Evolutionary conservation across 2,888 invertebrate genomes (phyloP).

Genomic region (Epicampocera succincta): DNA sequence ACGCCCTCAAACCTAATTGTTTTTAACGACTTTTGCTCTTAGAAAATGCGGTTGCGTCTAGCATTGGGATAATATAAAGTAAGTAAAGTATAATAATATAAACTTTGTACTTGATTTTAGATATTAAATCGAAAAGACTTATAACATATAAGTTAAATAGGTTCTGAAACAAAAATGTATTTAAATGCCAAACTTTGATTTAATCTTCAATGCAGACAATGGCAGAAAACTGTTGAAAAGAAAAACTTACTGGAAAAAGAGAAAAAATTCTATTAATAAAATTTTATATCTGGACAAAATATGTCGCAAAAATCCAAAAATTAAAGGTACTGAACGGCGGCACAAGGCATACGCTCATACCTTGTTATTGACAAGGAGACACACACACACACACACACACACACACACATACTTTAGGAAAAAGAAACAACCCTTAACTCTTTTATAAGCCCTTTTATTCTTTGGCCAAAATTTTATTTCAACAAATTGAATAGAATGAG

Average conservation of each 20-base stretch:
- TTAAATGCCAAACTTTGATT: not conserved
- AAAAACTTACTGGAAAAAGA: slow-evolving; percentile 14
- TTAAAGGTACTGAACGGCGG: slow-evolving; percentile 5
- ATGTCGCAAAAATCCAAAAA: slow-evolving; percentile 45
- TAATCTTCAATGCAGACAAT: slow-evolving; percentile 12
- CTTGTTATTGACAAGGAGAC: slow-evolving; percentile 20
- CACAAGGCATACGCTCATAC: slow-evolving; percentile 2
- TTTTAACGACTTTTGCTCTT: too few relatives aligned
- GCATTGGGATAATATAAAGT: too few relatives aligned
- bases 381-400: not conserved
- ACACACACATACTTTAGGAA: not conserved
- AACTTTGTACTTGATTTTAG: too few relatives aligned
- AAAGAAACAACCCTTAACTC: slow-evolving; percentile 64
- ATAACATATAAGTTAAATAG: too few relatives aligned
- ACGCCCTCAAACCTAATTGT: too few relatives aligned
- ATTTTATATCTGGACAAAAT: slow-evolving; percentile 1
- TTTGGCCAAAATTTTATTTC: slow-evolving; percentile 34
- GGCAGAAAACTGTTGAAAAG: slow-evolving; percentile 20
- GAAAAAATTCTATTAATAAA: slow-evolving; percentile 45
- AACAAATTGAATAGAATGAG: slow-evolving; percentile 44
- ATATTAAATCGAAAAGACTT: too few relatives aligned
- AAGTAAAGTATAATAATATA: too few relatives aligned
- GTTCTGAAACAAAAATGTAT: slow-evolving; percentile 12
- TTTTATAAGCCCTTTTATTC: slow-evolving; percentile 32
- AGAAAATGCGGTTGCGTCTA: too few relatives aligned